phyloP scores from a whole-genome alignment of 2,888 invertebrate genomes.

The Bibio marci region DNA sequence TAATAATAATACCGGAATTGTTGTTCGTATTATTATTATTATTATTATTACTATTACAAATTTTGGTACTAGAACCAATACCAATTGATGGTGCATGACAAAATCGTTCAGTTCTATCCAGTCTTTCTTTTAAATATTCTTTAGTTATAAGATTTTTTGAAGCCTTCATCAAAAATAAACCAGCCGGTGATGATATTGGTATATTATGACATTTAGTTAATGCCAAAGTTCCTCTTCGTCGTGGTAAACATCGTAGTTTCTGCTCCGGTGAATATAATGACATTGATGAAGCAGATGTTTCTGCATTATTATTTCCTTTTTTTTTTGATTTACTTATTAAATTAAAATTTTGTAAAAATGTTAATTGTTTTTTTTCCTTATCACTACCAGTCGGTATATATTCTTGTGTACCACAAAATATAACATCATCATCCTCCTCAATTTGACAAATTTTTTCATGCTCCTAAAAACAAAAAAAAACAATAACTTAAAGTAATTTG shows the following conservation, averaged over 20 bases:
- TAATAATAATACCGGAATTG: no score
- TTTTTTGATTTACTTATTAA: constrained; percentile 16
- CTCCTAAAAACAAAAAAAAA: constrained; percentile 20
- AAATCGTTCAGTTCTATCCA: constrained; percentile 35
- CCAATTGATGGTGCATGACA: constrained; percentile 29
- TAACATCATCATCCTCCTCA: constrained; percentile 23
- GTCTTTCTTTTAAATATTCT: constrained; percentile 32
- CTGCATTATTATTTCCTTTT: neutral
- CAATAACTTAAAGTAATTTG: no score
- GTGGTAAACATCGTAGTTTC: constrained; percentile 23
- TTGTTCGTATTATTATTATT: no score
- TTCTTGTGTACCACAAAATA: constrained; percentile 28
- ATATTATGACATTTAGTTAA: constrained; percentile 32
- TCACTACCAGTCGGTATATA: constrained; percentile 12
- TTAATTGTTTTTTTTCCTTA: constrained; percentile 20
- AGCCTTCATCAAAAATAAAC: constrained; percentile 30
- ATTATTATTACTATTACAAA: no score
- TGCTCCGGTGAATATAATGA: constrained; percentile 7
- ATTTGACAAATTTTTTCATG: constrained; percentile 32
- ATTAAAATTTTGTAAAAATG: constrained; percentile 33
- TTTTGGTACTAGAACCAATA: constrained; percentile 4
- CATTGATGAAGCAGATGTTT: neutral
- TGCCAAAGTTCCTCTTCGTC: constrained; percentile 28
- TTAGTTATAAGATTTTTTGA: constrained; percentile 29
- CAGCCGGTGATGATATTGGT: constrained; percentile 36